phyloP scores from a whole-genome alignment of 2,113 vertebrate species.

The Oreochromis spilurus region DNA sequence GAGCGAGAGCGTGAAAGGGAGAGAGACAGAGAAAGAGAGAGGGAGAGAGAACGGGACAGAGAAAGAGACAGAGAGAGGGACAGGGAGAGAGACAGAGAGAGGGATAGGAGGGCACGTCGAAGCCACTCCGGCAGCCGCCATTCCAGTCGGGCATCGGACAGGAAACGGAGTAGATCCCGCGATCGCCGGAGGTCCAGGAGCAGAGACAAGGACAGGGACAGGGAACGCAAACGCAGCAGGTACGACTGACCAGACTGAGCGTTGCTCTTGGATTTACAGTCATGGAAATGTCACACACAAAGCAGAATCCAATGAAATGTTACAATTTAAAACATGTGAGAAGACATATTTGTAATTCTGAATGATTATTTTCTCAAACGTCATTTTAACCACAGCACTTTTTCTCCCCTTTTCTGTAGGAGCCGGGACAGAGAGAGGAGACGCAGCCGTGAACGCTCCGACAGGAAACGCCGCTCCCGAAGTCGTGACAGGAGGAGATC shows the following conservation, averaged over 20 bases:
- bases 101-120: conserved; percentile 83
- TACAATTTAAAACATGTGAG: not conserved
- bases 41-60: conserved; percentile 78
- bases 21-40: conserved; percentile 68
- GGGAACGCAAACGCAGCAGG: conserved; percentile 92
- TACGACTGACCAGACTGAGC: conserved; percentile 8
- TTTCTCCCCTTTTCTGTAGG: conserved; percentile 19
- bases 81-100: conserved; percentile 74
- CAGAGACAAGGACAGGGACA: conserved; percentile 83
- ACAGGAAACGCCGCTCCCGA: conserved; percentile 89
- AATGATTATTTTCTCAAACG: not conserved
- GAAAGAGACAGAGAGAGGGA: conserved; percentile 80
- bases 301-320: not conserved
- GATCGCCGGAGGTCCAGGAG: conserved; percentile 94
- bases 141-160: conserved; percentile 89
- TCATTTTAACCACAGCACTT: not conserved
- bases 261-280: not conserved
- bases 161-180: conserved; percentile 87
- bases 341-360: not conserved
- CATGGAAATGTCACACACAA: not conserved
- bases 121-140: conserved; percentile 91
- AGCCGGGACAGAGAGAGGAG: conserved; percentile 80
- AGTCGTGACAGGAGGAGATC: conserved; percentile 88
- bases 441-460: conserved; percentile 83
- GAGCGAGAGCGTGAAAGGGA: conserved; percentile 81